These are phyloP conservation scores for Chalcis sispes DNA, from an alignment of 2,888 invertebrate species.

Conservation along the genomic window DNA sequence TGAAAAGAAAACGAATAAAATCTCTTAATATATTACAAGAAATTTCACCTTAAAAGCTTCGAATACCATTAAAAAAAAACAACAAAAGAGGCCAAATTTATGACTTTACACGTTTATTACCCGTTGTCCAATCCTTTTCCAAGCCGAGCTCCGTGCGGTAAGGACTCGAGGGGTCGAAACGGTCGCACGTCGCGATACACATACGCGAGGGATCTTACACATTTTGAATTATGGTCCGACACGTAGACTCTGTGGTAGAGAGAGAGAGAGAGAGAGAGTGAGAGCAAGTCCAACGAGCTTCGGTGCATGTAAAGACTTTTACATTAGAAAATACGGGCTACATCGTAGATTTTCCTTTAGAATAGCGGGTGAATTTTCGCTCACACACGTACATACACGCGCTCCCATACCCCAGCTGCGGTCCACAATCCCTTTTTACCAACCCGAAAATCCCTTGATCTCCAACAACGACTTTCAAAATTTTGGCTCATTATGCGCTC, in stretches of 20 bases:
- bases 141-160: too few relatives aligned
- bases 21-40: too few relatives aligned
- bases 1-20: too few relatives aligned
- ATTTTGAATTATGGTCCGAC: constrained; percentile 47
- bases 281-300: background rate
- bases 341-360: constrained; percentile 46
- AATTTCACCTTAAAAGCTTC: too few relatives aligned
- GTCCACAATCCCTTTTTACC: background rate
- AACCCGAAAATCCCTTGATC: background rate
- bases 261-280: background rate
- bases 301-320: constrained; percentile 28
- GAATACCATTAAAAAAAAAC: too few relatives aligned
- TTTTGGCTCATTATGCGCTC: constrained; percentile 46
- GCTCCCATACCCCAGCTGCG: background rate
- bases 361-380: background rate
- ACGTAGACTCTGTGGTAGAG: constrained; percentile 7
- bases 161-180: too few relatives aligned
- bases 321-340: constrained; percentile 51
- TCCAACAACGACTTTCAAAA: background rate
- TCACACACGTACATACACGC: background rate
- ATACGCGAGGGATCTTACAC: constrained; percentile 16
- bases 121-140: too few relatives aligned
- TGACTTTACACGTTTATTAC: too few relatives aligned
- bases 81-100: too few relatives aligned
- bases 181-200: too few relatives aligned